Percentiles rank a stretch among this genome's conserved stretches.
These are phyloP conservation scores for Candoia aspera DNA, from an alignment of 2,113 vertebrate genomes.

Conservation along the genomic window DNA sequence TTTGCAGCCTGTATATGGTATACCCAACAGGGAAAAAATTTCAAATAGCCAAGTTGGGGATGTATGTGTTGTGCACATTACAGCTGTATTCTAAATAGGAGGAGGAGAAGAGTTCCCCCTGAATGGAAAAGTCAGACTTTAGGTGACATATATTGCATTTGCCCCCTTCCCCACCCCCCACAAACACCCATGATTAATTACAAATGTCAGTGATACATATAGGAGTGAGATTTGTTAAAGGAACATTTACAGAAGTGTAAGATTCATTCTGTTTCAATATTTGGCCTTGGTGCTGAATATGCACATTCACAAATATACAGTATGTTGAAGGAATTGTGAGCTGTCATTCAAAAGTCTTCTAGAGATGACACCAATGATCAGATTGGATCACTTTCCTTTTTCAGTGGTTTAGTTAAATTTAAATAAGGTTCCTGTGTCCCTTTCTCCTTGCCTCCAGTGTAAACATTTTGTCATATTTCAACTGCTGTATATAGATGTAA, in stretches of 20 bases:
- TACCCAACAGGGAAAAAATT: background rate
- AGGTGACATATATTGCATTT: background rate
- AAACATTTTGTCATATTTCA: background rate
- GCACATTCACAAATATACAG: background rate
- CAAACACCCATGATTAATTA: background rate
- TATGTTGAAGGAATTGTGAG: background rate
- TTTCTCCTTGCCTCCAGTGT: background rate
- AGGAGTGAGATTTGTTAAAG: background rate
- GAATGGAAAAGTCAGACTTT: background rate
- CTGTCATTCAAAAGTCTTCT: background rate
- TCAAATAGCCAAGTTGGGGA: background rate
- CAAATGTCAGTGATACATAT: background rate
- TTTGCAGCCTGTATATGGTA: background rate
- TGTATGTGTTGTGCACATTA: background rate
- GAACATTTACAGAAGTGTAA: background rate
- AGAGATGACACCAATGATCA: background rate
- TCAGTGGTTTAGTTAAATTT: background rate
- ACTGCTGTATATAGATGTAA: background rate
- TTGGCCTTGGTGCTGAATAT: background rate
- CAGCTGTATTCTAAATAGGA: background rate
- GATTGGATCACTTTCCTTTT: background rate
- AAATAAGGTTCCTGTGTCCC: too few relatives aligned
- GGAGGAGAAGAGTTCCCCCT: background rate
- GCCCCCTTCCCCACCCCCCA: background rate
- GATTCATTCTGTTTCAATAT: background rate